Percentiles rank a stretch among this genome's conserved stretches.
These are phyloP conservation scores for Sylvia borin DNA, from an alignment of 2,797 vertebrate genomes.

Conservation along the genomic window DNA sequence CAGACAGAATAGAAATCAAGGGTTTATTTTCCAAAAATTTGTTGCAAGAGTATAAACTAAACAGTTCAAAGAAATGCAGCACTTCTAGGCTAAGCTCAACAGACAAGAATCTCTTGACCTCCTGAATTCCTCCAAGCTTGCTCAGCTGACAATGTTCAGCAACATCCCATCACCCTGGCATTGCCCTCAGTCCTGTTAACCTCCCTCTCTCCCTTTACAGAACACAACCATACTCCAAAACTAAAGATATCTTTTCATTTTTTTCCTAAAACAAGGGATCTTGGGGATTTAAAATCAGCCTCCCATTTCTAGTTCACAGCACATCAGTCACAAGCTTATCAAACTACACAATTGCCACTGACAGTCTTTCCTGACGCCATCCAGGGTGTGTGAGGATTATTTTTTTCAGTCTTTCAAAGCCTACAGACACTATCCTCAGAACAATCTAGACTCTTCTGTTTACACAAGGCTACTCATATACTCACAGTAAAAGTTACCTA, in stretches of 20 bases:
- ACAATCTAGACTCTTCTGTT: neutral
- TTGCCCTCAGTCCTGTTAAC: neutral
- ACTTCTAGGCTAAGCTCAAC: neutral
- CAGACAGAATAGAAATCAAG: neutral
- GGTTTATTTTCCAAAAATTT: neutral
- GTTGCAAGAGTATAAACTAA: neutral
- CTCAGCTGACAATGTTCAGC: neutral
- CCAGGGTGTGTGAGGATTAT: neutral
- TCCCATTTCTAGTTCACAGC: neutral
- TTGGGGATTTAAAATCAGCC: neutral
- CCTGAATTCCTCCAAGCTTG: neutral
- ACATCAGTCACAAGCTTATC: constrained; percentile 29
- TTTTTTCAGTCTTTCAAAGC: neutral
- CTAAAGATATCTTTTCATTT: neutral
- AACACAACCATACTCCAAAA: neutral
- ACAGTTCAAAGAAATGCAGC: neutral
- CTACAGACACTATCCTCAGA: neutral
- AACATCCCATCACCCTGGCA: neutral
- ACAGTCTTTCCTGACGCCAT: neutral
- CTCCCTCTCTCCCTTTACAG: neutral
- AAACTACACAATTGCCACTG: neutral
- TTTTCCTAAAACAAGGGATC: neutral
- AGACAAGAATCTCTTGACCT: neutral
- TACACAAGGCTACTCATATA: neutral
- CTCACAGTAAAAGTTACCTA: neutral